Percentiles rank a stretch among this genome's conserved stretches.
phyloP scores from a whole-genome alignment of 2,113 vertebrate species.

The Oryzias woworae region DNA sequence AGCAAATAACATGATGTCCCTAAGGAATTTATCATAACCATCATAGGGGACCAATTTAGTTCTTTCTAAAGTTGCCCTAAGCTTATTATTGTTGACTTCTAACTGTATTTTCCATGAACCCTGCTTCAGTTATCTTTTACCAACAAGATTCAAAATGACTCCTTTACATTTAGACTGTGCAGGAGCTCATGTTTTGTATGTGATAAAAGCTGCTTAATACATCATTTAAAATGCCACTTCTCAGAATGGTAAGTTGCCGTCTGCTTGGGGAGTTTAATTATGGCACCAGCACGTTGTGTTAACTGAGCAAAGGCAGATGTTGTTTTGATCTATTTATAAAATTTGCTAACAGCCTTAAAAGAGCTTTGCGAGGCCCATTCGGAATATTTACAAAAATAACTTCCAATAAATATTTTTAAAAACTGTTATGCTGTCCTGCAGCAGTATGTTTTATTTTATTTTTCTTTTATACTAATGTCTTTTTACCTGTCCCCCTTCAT shows the following conservation, averaged over 20 bases:
- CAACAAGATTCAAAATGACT: background rate
- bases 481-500: constrained; percentile 43
- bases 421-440: background rate
- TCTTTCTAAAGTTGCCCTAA: constrained; percentile 18
- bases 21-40: constrained; percentile 29
- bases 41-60: constrained; percentile 23
- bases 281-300: background rate
- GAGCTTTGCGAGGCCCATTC: constrained; percentile 1
- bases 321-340: background rate
- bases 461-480: constrained; percentile 21
- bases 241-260: background rate
- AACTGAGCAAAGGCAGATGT: constrained; percentile 3
- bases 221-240: background rate
- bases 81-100: constrained; percentile 21
- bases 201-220: background rate
- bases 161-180: background rate
- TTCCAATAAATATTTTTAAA: background rate
- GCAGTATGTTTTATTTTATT: constrained; percentile 18
- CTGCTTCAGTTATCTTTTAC: background rate
- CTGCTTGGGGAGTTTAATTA: background rate
- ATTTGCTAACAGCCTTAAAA: background rate
- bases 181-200: background rate
- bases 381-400: background rate
- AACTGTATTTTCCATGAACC: constrained; percentile 10
- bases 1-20: constrained; percentile 39